These are phyloP conservation scores for Tympanoctomys barrerae DNA, from an alignment of 2,797 vertebrate species.

Conservation along the genomic window DNA sequence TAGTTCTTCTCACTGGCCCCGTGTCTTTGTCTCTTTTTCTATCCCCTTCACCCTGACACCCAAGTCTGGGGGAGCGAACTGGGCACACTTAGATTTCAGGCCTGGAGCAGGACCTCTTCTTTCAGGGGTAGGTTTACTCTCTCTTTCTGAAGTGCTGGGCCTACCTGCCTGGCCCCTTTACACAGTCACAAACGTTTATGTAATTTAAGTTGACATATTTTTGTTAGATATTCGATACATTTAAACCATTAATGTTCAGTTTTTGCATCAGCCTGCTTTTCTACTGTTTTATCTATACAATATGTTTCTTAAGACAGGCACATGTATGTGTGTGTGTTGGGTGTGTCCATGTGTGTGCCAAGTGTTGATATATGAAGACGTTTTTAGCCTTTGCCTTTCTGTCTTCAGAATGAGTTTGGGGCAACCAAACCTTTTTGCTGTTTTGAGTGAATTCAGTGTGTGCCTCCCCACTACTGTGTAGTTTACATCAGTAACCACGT, in stretches of 20 bases:
- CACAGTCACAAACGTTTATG: conserved; percentile 78
- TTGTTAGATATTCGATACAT: conserved; percentile 87
- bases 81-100: conserved; percentile 66
- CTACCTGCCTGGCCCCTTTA: conserved; percentile 77
- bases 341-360: background rate
- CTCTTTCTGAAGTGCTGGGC: conserved; percentile 85
- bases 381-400: conserved; percentile 69
- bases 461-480: conserved; percentile 91
- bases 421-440: conserved; percentile 85
- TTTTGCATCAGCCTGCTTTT: conserved; percentile 76
- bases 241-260: conserved; percentile 83
- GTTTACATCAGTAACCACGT: conserved; percentile 92
- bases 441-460: conserved; percentile 88
- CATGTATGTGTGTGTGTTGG: conserved; percentile 72
- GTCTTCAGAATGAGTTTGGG: conserved; percentile 84
- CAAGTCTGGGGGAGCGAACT: conserved; percentile 62
- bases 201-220: conserved; percentile 77
- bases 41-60: background rate
- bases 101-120: conserved; percentile 74
- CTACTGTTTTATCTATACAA: conserved; percentile 73
- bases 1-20: conserved; percentile 33
- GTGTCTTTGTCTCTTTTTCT: background rate
- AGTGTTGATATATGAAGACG: conserved; percentile 51
- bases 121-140: conserved; percentile 90
- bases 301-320: conserved; percentile 79